phyloP scores from a whole-genome alignment of 2,113 vertebrate species.

The Anguilla japonica region DNA sequence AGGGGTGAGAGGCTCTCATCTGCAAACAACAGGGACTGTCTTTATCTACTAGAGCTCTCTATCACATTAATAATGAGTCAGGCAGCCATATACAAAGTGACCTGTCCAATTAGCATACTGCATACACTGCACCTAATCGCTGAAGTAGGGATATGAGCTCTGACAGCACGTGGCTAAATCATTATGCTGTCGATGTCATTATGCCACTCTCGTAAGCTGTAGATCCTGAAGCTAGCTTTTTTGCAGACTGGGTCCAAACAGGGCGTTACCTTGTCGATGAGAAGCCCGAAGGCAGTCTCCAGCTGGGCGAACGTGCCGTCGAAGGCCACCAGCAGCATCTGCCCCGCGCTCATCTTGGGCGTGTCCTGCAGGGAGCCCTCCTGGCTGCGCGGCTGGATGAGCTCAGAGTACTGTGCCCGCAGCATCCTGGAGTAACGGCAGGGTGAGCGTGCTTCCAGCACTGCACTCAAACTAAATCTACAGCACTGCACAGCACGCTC shows the following conservation, averaged over 20 bases:
- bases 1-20: neutral
- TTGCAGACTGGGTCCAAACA: too few species aligned
- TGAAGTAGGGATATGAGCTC: too few species aligned
- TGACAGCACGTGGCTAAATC: too few species aligned
- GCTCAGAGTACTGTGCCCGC: slow-evolving; percentile 90
- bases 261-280: slow-evolving; percentile 88
- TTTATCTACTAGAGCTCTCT: neutral
- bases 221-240: too few species aligned
- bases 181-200: too few species aligned
- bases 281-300: slow-evolving; percentile 89
- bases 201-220: too few species aligned
- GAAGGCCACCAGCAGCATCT: slow-evolving; percentile 97
- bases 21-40: neutral
- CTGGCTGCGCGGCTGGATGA: slow-evolving; percentile 90
- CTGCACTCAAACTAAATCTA: too few species aligned
- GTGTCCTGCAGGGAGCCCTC: slow-evolving; percentile 85
- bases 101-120: neutral
- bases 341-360: slow-evolving; percentile 96
- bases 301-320: slow-evolving; percentile 99
- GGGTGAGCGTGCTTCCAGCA: neutral
- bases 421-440: slow-evolving; percentile 73
- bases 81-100: neutral
- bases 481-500: too few species aligned
- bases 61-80: neutral
- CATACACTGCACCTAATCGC: neutral